Evolutionary conservation across 1,140 invertebrate species (phyloP).

Genomic region (Phortica variegata): DNA sequence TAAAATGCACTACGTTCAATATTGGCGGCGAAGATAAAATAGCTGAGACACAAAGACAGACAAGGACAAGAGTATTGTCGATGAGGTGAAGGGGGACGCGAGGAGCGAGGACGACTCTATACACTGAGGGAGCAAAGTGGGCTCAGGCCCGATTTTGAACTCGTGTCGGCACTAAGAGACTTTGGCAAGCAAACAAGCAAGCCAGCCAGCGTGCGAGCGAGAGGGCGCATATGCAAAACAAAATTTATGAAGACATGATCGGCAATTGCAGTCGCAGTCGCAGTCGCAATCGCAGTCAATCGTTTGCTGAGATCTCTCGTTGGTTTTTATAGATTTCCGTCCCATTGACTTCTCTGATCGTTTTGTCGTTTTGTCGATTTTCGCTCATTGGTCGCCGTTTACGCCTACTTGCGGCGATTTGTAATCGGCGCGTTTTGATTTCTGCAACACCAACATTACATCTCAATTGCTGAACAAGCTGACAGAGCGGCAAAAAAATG

Average conservation of each 20-base stretch:
- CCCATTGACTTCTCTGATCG: not conserved
- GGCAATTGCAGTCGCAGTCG: conserved; percentile 40
- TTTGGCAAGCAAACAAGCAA: not conserved
- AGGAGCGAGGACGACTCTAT: too few relatives aligned
- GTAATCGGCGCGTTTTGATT: conserved; percentile 19
- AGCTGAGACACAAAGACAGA: conserved; percentile 36
- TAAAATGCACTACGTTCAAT: conserved; percentile 46
- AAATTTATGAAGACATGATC: conserved; percentile 55
- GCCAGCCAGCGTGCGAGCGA: not conserved
- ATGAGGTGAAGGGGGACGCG: too few relatives aligned
- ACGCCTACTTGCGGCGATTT: conserved; percentile 31
- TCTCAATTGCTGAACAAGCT: conserved; percentile 41
- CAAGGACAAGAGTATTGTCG: too few relatives aligned
- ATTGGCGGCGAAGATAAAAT: conserved; percentile 52
- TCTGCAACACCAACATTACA: conserved; percentile 21
- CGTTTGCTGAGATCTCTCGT: not conserved
- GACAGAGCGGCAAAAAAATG: too few relatives aligned
- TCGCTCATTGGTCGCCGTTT: conserved; percentile 23
- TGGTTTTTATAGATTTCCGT: not conserved
- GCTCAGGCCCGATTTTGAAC: too few relatives aligned
- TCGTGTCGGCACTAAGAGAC: too few relatives aligned
- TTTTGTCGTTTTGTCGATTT: conserved; percentile 2
- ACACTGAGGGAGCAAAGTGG: too few relatives aligned
- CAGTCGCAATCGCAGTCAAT: conserved; percentile 17
- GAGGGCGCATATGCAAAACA: conserved; percentile 43